phyloP scores from a whole-genome alignment of 2,797 vertebrate genomes.

The Micropoecilia bifurca region DNA sequence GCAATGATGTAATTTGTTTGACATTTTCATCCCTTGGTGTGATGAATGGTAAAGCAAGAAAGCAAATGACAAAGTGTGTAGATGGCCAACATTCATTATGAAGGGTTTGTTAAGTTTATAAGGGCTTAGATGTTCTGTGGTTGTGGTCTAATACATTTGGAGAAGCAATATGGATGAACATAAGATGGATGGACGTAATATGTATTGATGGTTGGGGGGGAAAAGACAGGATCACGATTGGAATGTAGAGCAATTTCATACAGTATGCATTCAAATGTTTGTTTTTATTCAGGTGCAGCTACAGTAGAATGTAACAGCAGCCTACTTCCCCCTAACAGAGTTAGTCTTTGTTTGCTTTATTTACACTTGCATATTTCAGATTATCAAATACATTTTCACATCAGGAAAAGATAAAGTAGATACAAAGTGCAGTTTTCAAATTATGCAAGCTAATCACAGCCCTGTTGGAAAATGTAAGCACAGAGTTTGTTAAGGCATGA shows the following conservation, averaged over 20 bases:
- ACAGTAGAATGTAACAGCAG: background rate
- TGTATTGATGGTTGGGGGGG: background rate
- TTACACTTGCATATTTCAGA: background rate
- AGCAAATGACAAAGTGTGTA: conserved; percentile 55
- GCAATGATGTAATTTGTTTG: conserved; percentile 78
- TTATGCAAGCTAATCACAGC: background rate
- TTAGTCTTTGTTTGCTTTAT: background rate
- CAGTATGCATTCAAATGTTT: background rate
- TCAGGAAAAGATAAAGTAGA: background rate
- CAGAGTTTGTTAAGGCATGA: background rate
- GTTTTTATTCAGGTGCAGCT: background rate
- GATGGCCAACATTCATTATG: conserved; percentile 42
- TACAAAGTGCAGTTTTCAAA: background rate
- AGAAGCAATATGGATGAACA: conserved; percentile 17
- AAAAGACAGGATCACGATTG: conserved; percentile 1
- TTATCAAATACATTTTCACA: background rate
- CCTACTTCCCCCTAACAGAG: background rate
- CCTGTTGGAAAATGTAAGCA: background rate
- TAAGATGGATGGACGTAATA: background rate
- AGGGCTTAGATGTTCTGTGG: background rate
- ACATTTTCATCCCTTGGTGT: conserved; percentile 77
- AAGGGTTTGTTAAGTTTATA: conserved; percentile 25
- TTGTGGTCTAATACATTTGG: conserved; percentile 13
- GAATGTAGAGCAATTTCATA: conserved; percentile 1
- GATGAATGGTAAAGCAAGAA: conserved; percentile 65